Evolutionary conservation across 35 echinoderm and acorn worm genomes (phyloP).

Genomic region (Apostichopus parvimensis): DNA sequence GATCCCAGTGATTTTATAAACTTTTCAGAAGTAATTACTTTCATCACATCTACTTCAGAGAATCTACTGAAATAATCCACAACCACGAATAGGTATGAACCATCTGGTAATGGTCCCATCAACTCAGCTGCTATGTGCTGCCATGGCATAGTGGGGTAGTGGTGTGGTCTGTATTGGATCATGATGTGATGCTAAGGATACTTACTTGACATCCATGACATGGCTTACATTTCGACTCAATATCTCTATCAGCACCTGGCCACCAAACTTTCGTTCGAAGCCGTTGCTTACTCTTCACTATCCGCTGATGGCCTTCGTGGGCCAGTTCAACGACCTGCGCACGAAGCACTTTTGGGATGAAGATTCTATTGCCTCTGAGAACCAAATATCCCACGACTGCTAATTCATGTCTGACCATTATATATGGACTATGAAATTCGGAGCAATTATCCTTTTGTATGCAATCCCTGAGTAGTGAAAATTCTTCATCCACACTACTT

Average conservation of each 20-base stretch:
- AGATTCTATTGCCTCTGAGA: constrained; percentile 11
- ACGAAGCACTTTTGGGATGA: not conserved
- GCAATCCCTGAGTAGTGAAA: not conserved
- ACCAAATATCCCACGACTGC: constrained; percentile 7
- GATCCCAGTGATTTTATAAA: not conserved
- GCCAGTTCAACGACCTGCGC: constrained; percentile 17
- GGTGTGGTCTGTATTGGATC: constrained; percentile 9
- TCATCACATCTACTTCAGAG: not conserved
- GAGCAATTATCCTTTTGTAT: not conserved
- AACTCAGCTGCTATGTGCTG: constrained; percentile 23
- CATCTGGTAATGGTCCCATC: constrained; percentile 12
- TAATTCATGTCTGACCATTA: constrained; percentile 37
- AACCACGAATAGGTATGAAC: constrained; percentile 3
- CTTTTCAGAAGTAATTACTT: not conserved
- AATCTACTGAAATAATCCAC: constrained; percentile 23
- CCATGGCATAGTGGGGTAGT: constrained; percentile 15
- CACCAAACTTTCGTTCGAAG: constrained; percentile 39
- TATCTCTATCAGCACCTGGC: not conserved
- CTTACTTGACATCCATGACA: constrained; percentile 13
- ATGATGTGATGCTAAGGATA: not conserved
- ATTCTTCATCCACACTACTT: not conserved
- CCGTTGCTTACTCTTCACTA: constrained; percentile 6
- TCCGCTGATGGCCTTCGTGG: too few relatives aligned
- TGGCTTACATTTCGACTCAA: too few relatives aligned
- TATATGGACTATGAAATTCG: not conserved